A percentile compares a stretch with the other conserved stretches of the same genome.
Conservation (phyloP, 2,113 vertebrate species). For the Podocnemis expansa region DNA sequence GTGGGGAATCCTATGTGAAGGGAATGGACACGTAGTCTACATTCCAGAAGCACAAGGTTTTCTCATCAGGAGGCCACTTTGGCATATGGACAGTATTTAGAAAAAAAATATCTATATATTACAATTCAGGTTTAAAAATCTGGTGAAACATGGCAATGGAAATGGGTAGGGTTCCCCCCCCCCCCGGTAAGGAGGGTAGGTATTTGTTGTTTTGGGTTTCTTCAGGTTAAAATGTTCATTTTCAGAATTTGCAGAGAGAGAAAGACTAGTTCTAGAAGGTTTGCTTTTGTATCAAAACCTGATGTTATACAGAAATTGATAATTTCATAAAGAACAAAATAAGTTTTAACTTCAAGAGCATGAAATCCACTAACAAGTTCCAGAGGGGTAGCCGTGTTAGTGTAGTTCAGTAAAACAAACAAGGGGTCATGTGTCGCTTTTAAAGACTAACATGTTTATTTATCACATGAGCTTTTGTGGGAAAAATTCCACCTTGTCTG, state of each 20-base stretch:
- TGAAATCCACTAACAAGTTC: too few relatives aligned
- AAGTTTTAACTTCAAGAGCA: slow-evolving; percentile 55
- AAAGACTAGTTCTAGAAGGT: background rate
- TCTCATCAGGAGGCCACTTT: background rate
- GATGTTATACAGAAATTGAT: slow-evolving; percentile 12
- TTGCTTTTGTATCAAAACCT: background rate
- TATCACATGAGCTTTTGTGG: too few relatives aligned
- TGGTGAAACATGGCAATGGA: background rate
- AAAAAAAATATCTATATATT: background rate
- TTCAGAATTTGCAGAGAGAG: background rate
- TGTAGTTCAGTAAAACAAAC: too few relatives aligned
- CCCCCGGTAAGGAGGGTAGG: background rate
- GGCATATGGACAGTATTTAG: background rate
- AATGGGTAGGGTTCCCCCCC: background rate
- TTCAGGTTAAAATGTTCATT: background rate
- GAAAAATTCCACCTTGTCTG: too few relatives aligned
- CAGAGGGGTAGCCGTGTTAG: too few relatives aligned
- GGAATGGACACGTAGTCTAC: background rate
- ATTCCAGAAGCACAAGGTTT: background rate
- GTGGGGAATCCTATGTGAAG: background rate
- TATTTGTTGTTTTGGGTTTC: background rate
- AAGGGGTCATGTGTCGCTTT: too few relatives aligned
- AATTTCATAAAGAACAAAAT: slow-evolving; percentile 46
- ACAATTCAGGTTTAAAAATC: background rate
- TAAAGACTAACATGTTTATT: too few relatives aligned